phyloP scores from a whole-genome alignment of 2,113 vertebrate species.

The Himantopus leucocephalus region DNA sequence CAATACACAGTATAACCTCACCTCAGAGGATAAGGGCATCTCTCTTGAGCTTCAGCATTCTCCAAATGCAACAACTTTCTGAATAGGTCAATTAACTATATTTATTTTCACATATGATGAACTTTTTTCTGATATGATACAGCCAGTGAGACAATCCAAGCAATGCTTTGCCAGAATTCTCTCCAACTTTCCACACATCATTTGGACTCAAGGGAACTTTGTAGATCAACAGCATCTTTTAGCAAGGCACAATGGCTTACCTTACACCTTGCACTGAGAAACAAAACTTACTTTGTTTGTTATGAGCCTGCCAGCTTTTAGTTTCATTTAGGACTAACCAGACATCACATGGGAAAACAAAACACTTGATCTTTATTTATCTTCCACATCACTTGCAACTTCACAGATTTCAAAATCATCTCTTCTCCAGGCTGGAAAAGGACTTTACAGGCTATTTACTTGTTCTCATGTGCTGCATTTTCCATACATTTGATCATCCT shows the following conservation, averaged over 20 bases:
- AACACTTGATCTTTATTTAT: background rate
- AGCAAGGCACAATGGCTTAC: background rate
- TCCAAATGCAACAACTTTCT: background rate
- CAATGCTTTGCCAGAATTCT: background rate
- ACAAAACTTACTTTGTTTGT: background rate
- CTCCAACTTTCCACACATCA: background rate
- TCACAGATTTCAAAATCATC: background rate
- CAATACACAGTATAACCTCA: background rate
- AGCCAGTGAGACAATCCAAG: background rate
- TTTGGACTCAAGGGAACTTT: background rate
- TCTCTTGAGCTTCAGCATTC: background rate
- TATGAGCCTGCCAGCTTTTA: background rate
- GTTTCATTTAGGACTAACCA: background rate
- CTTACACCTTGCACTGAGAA: background rate
- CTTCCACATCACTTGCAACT: background rate
- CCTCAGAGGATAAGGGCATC: background rate
- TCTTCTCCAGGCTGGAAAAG: background rate
- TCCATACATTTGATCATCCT: background rate
- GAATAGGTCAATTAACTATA: background rate
- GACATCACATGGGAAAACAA: background rate
- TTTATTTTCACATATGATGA: background rate
- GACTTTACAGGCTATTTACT: background rate
- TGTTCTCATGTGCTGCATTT: background rate
- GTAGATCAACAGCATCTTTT: background rate
- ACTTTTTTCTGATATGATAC: background rate